Conservation (phyloP, 2,113 vertebrate species). For the Mystacornis crossleyi region DNA sequence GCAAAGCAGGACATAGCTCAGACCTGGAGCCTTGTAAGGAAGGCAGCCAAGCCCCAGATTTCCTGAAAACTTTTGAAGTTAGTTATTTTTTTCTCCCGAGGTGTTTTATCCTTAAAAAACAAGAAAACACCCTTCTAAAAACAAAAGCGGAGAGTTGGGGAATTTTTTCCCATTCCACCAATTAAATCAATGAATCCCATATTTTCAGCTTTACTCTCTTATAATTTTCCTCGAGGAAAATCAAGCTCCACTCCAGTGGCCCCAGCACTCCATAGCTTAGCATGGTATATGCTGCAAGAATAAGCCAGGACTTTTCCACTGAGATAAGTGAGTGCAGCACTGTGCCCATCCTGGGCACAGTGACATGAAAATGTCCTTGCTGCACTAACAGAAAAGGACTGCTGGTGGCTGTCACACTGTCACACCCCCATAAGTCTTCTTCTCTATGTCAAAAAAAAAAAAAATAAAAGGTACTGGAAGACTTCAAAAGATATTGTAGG, state of each 20-base stretch:
- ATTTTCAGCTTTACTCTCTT: background rate
- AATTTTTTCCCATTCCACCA: background rate
- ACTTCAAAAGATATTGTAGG: background rate
- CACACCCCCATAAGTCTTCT: fast-evolving
- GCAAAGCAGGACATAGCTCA: background rate
- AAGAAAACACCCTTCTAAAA: background rate
- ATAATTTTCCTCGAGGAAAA: background rate
- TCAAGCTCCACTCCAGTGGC: fast-evolving
- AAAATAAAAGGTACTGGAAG: background rate
- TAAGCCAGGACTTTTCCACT: background rate
- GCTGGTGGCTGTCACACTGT: fast-evolving
- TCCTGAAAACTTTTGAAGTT: background rate
- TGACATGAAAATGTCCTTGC: background rate
- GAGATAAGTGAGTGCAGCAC: background rate
- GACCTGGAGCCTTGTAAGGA: background rate
- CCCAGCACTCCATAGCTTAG: background rate
- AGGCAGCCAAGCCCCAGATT: background rate
- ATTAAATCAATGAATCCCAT: background rate
- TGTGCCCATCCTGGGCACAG: background rate
- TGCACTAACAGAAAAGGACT: background rate
- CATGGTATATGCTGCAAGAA: background rate
- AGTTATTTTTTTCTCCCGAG: background rate
- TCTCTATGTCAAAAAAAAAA: background rate
- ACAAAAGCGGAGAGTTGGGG: fast-evolving
- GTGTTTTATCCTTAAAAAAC: background rate